Conservation (phyloP, 1,140 invertebrate genomes). For the Neotoxoptera formosana region DNA sequence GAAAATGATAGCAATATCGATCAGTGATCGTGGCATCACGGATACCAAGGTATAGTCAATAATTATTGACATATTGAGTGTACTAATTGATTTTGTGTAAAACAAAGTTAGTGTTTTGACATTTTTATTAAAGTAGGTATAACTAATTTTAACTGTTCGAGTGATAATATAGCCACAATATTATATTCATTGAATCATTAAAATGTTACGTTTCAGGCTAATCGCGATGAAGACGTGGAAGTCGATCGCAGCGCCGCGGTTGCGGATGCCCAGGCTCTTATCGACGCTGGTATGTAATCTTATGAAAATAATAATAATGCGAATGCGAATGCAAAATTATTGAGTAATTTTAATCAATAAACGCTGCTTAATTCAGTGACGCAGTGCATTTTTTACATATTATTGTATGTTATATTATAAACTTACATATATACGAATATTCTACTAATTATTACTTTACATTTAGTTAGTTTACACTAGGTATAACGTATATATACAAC, state of each 20-base stretch:
- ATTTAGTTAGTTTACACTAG: no score
- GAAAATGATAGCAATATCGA: background rate
- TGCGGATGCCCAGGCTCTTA: conserved; percentile 69
- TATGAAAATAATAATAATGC: no score
- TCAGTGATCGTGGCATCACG: background rate
- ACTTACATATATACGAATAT: no score
- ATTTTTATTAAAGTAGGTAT: background rate
- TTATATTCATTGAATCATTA: background rate
- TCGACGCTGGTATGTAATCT: conserved; percentile 65
- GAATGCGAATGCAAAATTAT: no score
- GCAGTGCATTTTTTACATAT: no score
- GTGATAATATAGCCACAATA: background rate
- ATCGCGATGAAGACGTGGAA: conserved; percentile 80
- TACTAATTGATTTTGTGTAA: background rate
- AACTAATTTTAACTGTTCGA: background rate
- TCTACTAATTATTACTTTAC: no score
- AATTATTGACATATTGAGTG: background rate
- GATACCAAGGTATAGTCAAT: background rate
- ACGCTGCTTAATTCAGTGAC: no score
- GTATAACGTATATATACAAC: no score
- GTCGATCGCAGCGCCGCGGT: conserved; percentile 66
- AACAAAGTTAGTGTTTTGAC: background rate
- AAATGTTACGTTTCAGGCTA: conserved; percentile 70
- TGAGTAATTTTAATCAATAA: no score
- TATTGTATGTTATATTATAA: no score